Percentiles rank a stretch among this genome's conserved stretches.
phyloP scores from a whole-genome alignment of 2,888 invertebrate genomes.

The Melolontha melolontha region DNA sequence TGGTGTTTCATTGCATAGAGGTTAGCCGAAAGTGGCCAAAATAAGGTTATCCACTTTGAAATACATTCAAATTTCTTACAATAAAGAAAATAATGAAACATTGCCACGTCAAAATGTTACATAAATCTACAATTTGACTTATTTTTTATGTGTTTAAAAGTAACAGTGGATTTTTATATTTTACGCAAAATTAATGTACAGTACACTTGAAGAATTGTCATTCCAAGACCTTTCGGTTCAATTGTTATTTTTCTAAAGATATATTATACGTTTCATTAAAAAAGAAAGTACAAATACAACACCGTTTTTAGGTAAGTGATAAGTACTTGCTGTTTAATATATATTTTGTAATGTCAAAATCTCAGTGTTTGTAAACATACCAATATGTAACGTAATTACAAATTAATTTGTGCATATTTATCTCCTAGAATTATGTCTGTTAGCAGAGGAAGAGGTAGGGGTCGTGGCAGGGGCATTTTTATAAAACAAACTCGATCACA shows the following conservation, averaged over 20 bases:
- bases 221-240: neutral
- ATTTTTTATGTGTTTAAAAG: neutral
- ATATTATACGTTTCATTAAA: conserved; percentile 5
- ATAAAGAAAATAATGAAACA: no score
- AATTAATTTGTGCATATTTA: neutral
- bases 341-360: conserved; percentile 11
- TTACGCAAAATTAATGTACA: no score
- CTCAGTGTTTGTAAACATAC: conserved; percentile 14
- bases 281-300: conserved; percentile 14
- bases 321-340: neutral
- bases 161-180: conserved; percentile 6
- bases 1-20: no score
- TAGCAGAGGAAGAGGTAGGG: conserved; percentile 41
- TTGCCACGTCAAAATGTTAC: no score
- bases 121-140: neutral
- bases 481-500: conserved; percentile 21
- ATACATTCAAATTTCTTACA: no score
- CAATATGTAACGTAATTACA: conserved; percentile 1
- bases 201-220: conserved; percentile 1
- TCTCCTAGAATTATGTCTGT: conserved; percentile 31
- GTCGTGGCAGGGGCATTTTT: conserved; percentile 43
- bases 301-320: conserved; percentile 11
- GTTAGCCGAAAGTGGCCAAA: no score
- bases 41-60: no score
- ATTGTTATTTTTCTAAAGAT: neutral